Evolutionary conservation across 1,140 invertebrate genomes (phyloP).

Genomic region (Nylanderia fulva): DNA sequence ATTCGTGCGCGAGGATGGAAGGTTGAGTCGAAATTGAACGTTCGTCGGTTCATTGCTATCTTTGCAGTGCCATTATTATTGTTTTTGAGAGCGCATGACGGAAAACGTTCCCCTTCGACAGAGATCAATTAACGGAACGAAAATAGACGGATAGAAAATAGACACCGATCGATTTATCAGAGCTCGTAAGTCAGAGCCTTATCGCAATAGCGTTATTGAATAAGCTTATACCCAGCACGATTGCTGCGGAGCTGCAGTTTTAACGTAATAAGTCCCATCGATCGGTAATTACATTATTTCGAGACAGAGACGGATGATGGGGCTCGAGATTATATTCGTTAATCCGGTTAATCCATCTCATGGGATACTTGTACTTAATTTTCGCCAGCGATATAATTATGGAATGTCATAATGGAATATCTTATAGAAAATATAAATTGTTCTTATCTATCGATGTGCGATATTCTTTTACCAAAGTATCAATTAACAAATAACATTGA

Average conservation of each 20-base stretch:
- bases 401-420: background rate
- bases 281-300: slow-evolving; percentile 52
- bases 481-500: background rate
- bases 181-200: slow-evolving; percentile 41
- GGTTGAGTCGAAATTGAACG: slow-evolving; percentile 21
- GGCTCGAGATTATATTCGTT: slow-evolving; percentile 26
- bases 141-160: slow-evolving; percentile 39
- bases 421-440: background rate
- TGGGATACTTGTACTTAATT: slow-evolving; percentile 18
- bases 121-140: slow-evolving; percentile 57
- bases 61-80: slow-evolving; percentile 19
- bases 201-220: slow-evolving; percentile 56
- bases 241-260: slow-evolving; percentile 52
- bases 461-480: background rate
- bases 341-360: slow-evolving; percentile 29
- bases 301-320: slow-evolving; percentile 35
- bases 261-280: slow-evolving; percentile 49
- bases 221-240: slow-evolving; percentile 35
- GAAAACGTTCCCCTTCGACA: slow-evolving; percentile 32
- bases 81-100: slow-evolving; percentile 16
- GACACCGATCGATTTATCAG: slow-evolving; percentile 56
- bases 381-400: background rate
- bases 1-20: slow-evolving; percentile 37
- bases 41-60: background rate
- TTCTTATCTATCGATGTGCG: background rate